phyloP scores from a whole-genome alignment of 2,888 invertebrate genomes.

The Ganaspis brasiliensis region DNA sequence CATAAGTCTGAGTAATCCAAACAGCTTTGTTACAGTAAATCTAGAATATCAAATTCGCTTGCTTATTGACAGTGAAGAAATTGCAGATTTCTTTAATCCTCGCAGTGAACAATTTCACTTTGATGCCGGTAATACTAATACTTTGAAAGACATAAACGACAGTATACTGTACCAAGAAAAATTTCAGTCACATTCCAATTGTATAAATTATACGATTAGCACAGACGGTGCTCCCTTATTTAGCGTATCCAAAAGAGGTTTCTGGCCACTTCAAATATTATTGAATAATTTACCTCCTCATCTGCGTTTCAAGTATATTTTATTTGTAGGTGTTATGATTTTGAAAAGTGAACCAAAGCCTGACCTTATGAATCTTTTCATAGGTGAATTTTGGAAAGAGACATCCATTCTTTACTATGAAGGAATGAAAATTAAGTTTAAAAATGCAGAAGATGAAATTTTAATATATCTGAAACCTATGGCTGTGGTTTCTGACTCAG shows the following conservation, averaged over 20 bases:
- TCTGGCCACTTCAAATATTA: too few relatives aligned
- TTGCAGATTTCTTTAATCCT: too few relatives aligned
- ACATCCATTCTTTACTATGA: not conserved
- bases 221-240: conserved; percentile 30
- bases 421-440: not conserved
- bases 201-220: not conserved
- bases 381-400: not conserved
- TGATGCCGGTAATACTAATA: too few relatives aligned
- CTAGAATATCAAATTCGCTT: conserved; percentile 39
- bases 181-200: too few relatives aligned
- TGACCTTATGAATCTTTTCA: not conserved
- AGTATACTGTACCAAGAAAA: too few relatives aligned
- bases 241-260: too few relatives aligned
- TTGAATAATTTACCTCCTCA: too few relatives aligned
- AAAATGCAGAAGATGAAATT: not conserved
- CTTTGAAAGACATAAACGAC: too few relatives aligned
- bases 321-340: conserved; percentile 37
- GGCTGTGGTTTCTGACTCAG: conserved; percentile 43
- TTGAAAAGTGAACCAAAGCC: conserved; percentile 16
- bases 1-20: conserved; percentile 6
- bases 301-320: conserved; percentile 31
- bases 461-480: conserved; percentile 36
- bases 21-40: conserved; percentile 39
- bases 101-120: too few relatives aligned
- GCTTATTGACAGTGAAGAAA: too few relatives aligned